Evolutionary conservation across 2,888 invertebrate species (phyloP), one percentile per base, ranked within the genome.

Genomic region (Xestia rhomboidea): DNA sequence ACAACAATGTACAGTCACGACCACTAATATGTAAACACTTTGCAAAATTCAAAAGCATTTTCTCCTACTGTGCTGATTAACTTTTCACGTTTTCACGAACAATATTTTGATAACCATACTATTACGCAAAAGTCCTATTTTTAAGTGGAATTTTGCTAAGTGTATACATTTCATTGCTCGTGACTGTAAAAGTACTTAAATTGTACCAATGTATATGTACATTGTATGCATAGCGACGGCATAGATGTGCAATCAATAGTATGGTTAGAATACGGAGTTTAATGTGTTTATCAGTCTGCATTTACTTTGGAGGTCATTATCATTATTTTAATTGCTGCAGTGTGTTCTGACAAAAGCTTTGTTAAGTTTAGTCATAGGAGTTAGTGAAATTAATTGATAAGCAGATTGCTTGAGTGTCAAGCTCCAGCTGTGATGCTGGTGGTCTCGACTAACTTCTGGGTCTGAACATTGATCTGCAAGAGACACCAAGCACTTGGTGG

Each of bases 401-500:
- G 27, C 15, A 57, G 57, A 57, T 60, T 34, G 21, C n/a, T 54
- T 54, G 11, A 51, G n/a, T n/a, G 4, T 54, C 13, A 11, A 54
- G 54, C 54, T 54, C 13, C 13, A 54, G n/a, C n/a, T 54, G n/a
- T 27, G 54, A 54, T 54, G 54, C 11, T 24, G 34, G 81, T 80
- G 30, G 67, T 62, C 21, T 69, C 4, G 24, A 66, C 69, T 72
- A 11, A 84, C 68, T 11, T 82, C 51, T 8, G 30, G 15, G n/a
- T 87, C 79, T 41, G 51, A 13, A 63, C 71, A 69, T n/a, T 74
- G 62, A 51, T 69, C 44, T 34, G 86, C 87, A 0, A 89, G 73
- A 3, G 64, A 67, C 0, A 77, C 69, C 34, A 89, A 69, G 66
- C 88, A 88, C 70, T 79, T 86, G 6, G 85, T 89, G 0, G 84